These are phyloP conservation scores for Cheilosia scutellata DNA, from an alignment of 2,888 invertebrate genomes.

Conservation along the genomic window DNA sequence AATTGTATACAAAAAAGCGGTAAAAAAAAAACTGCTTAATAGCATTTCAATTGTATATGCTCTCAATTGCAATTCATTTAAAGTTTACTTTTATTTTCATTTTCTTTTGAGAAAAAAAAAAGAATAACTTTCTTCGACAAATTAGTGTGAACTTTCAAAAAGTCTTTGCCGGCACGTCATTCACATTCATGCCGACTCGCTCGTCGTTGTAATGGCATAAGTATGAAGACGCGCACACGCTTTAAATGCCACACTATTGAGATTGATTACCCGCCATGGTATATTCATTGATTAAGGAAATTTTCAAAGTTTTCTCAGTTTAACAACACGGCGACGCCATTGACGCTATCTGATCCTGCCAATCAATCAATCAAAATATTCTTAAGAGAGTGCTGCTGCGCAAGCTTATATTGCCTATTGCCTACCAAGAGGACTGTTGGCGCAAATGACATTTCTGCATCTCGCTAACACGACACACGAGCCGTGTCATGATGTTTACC, in stretches of 20 bases:
- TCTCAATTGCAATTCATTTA: conserved; percentile 62
- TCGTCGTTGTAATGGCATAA: not conserved
- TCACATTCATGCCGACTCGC: conserved; percentile 47
- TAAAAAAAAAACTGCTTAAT: conserved; percentile 43
- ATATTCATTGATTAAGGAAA: conserved; percentile 48
- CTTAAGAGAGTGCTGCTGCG: conserved; percentile 30
- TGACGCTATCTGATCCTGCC: conserved; percentile 70
- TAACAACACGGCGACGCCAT: conserved; percentile 26
- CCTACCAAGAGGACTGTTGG: not conserved
- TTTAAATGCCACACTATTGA: conserved; percentile 31
- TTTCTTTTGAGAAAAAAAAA: conserved; percentile 12
- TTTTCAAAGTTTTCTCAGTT: conserved; percentile 37
- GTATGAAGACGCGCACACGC: not conserved
- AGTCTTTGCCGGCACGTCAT: conserved; percentile 35
- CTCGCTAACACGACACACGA: conserved; percentile 34
- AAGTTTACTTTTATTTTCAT: conserved; percentile 62
- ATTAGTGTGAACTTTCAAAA: conserved; percentile 71
- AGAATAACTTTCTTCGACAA: conserved; percentile 67
- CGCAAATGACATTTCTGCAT: conserved; percentile 48
- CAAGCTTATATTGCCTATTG: not conserved
- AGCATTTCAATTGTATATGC: conserved; percentile 56
- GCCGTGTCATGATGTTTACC: conserved; percentile 5
- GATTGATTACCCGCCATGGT: conserved; percentile 53
- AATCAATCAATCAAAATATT: conserved; percentile 74
- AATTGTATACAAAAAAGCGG: conserved; percentile 1